Conservation (phyloP, 2,113 vertebrate genomes). For the Apeltes quadracus region DNA sequence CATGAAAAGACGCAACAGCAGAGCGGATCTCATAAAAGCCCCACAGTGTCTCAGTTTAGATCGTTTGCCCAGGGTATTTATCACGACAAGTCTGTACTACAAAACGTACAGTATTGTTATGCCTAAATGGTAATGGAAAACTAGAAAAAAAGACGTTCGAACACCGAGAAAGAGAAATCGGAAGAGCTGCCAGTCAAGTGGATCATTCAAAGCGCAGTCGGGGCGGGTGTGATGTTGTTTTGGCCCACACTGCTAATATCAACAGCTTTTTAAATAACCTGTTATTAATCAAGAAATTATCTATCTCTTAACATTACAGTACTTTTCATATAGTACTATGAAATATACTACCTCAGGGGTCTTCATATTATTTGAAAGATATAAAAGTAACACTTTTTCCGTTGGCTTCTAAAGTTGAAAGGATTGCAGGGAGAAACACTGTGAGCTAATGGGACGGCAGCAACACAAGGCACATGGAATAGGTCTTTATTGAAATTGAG, state of each 20-base stretch:
- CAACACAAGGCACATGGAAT: background rate
- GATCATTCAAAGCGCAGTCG: background rate
- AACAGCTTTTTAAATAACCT: slow-evolving; percentile 7
- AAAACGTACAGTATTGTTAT: background rate
- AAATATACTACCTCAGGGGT: background rate
- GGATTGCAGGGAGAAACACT: slow-evolving; percentile 1
- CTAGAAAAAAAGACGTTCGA: background rate
- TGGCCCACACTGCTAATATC: background rate
- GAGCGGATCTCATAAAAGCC: background rate
- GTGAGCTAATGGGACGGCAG: background rate
- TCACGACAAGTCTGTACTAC: background rate
- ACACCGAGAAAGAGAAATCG: background rate
- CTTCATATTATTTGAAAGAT: background rate
- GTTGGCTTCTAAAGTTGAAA: background rate
- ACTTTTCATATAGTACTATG: background rate
- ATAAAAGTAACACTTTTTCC: background rate
- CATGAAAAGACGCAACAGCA: background rate
- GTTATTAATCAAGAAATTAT: background rate
- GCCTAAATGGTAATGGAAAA: background rate
- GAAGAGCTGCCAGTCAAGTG: background rate
- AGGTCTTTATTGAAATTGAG: background rate
- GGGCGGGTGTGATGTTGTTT: background rate
- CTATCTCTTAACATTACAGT: background rate
- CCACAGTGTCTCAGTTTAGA: background rate
- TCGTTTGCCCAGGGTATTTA: background rate